Evolutionary conservation across 2,797 vertebrate species (phyloP), one percentile per base, ranked within the genome.

Genomic region (Pyrocephalus nanus): DNA sequence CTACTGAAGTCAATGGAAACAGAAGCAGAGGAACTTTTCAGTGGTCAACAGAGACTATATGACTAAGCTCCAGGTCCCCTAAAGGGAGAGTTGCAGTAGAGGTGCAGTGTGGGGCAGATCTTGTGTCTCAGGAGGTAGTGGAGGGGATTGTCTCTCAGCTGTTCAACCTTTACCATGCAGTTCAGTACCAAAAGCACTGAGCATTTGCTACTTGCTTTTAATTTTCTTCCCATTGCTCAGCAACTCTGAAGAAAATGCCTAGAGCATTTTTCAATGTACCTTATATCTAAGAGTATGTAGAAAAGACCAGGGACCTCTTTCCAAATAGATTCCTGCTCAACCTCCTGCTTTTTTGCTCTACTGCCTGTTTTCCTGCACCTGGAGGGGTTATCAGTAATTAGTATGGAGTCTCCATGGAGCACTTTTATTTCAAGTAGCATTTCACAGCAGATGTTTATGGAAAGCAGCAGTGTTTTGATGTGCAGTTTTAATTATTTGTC

Each of bases 401-500:
- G 15, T 48, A 22, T 30, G 14, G 27, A 65, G 34, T 71, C 79
- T 80, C 87, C 30, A 16, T 26, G 29, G 61, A 91, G 13, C 36
- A 34, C 9, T 95, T 91, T 60, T 70, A 60, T 93, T 92, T 80
- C 62, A 86, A 86, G 71, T 72, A 76, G 55, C 48, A 57, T 95
- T 93, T 93, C 51, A 60, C 45, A 76, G 58, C 57, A 89, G 73
- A 29, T 85, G 38, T 75, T 93, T 88, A 71, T 88, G 60, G 42
- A 85, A 95, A 95, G 29, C 45, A 76, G 50, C 43, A 60, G 34
- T 67, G 74, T 90, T 88, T 76, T 85, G 58, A 87, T 83, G 45
- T 75, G 72, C 65, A 62, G 34, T 92, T 94, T 92, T 78, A 93
- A 87, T 82, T 90, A 70, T 86, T 90, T 93, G 62, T 78, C 79